Evolutionary conservation across 2,113 vertebrate genomes (phyloP).

Genomic region (Pithys albifrons): DNA sequence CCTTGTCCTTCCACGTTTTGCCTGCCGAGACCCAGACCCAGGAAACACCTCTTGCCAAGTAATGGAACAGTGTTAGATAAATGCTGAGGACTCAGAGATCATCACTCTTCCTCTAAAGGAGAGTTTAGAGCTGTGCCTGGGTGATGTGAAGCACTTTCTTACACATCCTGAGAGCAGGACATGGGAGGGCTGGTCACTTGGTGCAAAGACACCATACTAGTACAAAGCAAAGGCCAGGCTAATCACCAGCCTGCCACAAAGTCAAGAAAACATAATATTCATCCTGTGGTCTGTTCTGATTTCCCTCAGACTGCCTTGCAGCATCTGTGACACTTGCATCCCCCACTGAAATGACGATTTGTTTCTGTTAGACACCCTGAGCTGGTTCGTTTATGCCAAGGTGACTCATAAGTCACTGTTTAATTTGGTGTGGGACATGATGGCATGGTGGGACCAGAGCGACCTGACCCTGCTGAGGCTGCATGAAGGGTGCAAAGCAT

Average conservation of each 20-base stretch:
- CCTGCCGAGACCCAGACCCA: background rate
- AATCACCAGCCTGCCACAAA: background rate
- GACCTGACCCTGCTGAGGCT: rapidly evolving
- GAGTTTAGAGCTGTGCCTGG: background rate
- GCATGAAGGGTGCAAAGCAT: rapidly evolving
- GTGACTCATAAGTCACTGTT: rapidly evolving
- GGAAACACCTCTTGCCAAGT: background rate
- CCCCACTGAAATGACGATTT: background rate
- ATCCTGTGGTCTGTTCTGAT: background rate
- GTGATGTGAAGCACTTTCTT: rapidly evolving
- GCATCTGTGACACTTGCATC: background rate
- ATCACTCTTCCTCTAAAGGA: background rate
- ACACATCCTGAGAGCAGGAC: rapidly evolving
- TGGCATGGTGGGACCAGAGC: rapidly evolving
- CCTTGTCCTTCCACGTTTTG: background rate
- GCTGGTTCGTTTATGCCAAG: background rate
- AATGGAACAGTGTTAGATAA: background rate
- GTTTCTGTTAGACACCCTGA: background rate
- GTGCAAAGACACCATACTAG: background rate
- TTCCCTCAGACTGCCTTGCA: background rate
- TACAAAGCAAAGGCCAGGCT: background rate
- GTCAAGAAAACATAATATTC: background rate
- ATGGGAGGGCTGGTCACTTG: rapidly evolving
- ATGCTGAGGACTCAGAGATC: background rate
- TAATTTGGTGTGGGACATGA: background rate